phyloP scores from a whole-genome alignment of 1,140 invertebrate species.

The Eumeta japonica region DNA sequence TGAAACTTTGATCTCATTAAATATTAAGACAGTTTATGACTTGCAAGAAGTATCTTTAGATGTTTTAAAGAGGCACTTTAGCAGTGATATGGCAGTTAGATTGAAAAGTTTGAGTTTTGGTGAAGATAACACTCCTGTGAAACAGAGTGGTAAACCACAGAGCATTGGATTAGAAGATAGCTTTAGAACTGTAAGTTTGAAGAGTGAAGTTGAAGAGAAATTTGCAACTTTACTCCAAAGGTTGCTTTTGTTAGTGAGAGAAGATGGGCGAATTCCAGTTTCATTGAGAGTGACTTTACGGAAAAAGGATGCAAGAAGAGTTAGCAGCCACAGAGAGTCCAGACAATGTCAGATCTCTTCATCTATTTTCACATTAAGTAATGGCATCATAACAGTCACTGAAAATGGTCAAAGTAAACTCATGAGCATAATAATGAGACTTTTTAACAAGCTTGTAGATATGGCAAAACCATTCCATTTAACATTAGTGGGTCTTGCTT shows the following conservation, averaged over 20 bases:
- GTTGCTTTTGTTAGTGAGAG: conserved; percentile 67
- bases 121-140: conserved; percentile 68
- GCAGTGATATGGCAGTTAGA: conserved; percentile 65
- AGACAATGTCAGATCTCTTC: conserved; percentile 69
- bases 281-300: conserved; percentile 71
- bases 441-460: conserved; percentile 73
- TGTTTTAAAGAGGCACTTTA: conserved; percentile 62
- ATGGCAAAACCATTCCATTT: conserved; percentile 73
- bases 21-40: conserved; percentile 65
- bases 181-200: conserved; percentile 66
- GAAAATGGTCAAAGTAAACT: conserved; percentile 65
- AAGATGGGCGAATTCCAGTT: conserved; percentile 74
- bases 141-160: conserved; percentile 67
- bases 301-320: conserved; percentile 61
- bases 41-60: conserved; percentile 63
- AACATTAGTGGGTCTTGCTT: conserved; percentile 73
- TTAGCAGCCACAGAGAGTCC: conserved; percentile 67
- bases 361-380: conserved; percentile 61
- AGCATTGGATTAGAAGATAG: conserved; percentile 76
- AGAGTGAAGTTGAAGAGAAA: conserved; percentile 70
- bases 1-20: conserved; percentile 62
- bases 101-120: conserved; percentile 70
- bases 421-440: conserved; percentile 68
- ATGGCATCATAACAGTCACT: conserved; percentile 52
- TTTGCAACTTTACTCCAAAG: conserved; percentile 66